Base-by-base conservation (phyloP, 2,113 vertebrate genomes). In the Guaruba guarouba region DNA sequence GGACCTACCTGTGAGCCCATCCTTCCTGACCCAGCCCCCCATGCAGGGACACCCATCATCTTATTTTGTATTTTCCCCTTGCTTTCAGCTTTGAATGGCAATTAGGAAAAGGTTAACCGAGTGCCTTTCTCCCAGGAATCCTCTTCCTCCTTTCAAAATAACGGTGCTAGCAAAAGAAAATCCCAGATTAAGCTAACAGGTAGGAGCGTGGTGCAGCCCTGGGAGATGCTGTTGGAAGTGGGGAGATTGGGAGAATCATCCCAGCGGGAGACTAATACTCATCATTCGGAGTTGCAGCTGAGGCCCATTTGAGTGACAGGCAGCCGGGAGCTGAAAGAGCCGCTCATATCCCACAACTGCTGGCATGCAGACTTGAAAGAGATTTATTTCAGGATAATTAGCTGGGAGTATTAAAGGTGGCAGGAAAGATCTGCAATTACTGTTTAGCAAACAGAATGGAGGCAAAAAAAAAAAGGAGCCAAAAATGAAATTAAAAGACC, bases 251-350 rank as follows among this genome's bases (percentile, higher is more conserved):
- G 98, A 97, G 98, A 98, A 97, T 98, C 98, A 98, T 98, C 99
- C 98, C 99, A 99, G 98, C 98, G 95, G 99, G 99, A 98, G 98
- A 98, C 98, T 99, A 99, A 99, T 99, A 98, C 99, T 98, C 98
- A 98, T 98, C 99, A 98, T 99, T 98, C 98, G 89, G 98, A 97
- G 97, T 98, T 98, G 98, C 99, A 99, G 99, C 99, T 99, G 99
- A 99, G 99, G 98, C 98, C 99, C 98, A 94, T 97, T 97, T 99
- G 99, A 99, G 98, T 99, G 99, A 99, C 99, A 99, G 98, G 98
- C 98, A 91, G 97, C 97, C 96, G 17, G 98, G 98, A 98, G 98
- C 98, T 97, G 98, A 98, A 98, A 98, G 98, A 97, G 97, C 97
- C 17, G 95, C 97, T 98, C 86, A 93, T 96, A 98, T 98, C 98